Conservation (phyloP, 2,888 invertebrate genomes). For the Drosophila austrosaltans region DNA sequence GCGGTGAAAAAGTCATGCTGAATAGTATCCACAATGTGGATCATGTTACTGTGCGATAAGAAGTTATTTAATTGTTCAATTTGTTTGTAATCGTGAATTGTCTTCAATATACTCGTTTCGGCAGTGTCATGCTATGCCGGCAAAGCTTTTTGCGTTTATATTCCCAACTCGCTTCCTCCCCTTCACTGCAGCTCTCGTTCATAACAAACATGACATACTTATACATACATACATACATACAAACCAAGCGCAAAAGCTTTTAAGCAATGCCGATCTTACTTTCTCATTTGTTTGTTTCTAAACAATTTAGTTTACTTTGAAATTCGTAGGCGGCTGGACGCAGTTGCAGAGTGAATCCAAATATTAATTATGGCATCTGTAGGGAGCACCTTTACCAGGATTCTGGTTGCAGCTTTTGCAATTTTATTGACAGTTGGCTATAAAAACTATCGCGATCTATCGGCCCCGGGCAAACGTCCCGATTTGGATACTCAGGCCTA, state of each 20-base stretch:
- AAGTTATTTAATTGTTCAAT: too few relatives aligned
- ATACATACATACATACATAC: too few relatives aligned
- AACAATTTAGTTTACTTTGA: constrained; percentile 29
- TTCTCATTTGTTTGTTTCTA: constrained; percentile 8
- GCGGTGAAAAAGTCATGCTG: too few relatives aligned
- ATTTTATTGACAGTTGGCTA: constrained; percentile 71
- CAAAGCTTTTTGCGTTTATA: too few relatives aligned
- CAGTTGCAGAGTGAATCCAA: background rate
- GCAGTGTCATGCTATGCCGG: too few relatives aligned
- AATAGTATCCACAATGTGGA: too few relatives aligned
- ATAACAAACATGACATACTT: too few relatives aligned
- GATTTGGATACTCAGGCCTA: constrained; percentile 77
- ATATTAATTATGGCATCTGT: constrained; percentile 36
- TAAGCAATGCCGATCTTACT: constrained; percentile 5
- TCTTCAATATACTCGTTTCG: too few relatives aligned
- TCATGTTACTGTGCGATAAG: too few relatives aligned
- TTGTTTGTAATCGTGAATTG: too few relatives aligned
- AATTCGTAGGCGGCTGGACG: constrained; percentile 11
- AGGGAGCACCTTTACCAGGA: constrained; percentile 62
- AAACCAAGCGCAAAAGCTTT: constrained; percentile 25
- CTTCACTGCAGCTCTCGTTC: too few relatives aligned
- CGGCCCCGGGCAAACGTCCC: constrained; percentile 75
- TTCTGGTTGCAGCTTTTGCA: constrained; percentile 66
- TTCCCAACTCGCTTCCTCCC: too few relatives aligned
- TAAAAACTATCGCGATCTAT: constrained; percentile 76